phyloP scores from a whole-genome alignment of 2,888 invertebrate species.

The Nephrotoma flavescens region DNA sequence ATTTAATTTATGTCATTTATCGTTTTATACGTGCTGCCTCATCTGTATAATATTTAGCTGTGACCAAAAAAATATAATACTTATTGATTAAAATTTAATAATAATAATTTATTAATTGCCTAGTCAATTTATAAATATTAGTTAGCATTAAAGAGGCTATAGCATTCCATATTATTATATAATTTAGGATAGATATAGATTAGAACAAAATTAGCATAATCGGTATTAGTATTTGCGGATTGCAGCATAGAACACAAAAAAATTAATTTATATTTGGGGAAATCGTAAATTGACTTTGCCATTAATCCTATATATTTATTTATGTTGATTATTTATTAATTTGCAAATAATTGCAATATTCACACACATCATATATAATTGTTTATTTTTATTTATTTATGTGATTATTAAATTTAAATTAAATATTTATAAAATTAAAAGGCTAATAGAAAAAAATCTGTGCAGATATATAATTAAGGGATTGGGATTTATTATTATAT shows the following conservation, averaged over 20 bases:
- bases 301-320: neutral
- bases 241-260: neutral
- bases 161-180: neutral
- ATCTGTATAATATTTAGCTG: neutral
- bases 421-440: neutral
- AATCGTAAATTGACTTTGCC: neutral
- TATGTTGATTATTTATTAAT: neutral
- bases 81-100: neutral
- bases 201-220: neutral
- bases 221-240: neutral
- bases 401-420: neutral
- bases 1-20: no score
- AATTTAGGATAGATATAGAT: neutral
- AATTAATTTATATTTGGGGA: neutral
- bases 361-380: neutral
- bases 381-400: neutral
- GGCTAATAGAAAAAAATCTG: neutral
- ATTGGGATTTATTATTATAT: neutral
- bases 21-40: no score
- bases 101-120: neutral
- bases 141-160: neutral
- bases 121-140: neutral
- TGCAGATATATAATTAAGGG: neutral
- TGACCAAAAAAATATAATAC: neutral
- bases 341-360: neutral